These are phyloP conservation scores for Coptotermes formosanus DNA, from an alignment of 1,140 invertebrate genomes.

Conservation along the genomic window DNA sequence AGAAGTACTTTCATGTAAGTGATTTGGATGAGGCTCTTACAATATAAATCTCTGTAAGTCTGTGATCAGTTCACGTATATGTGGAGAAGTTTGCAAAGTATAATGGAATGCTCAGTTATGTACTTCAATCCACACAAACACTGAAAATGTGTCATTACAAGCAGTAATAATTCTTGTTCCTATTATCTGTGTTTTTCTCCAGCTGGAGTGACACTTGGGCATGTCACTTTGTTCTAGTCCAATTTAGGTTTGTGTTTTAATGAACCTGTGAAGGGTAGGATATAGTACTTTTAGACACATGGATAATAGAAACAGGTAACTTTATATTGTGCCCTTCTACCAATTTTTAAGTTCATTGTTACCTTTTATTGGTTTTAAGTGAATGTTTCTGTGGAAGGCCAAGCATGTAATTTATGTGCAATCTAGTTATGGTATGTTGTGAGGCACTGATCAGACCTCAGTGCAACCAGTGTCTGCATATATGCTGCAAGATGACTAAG, in stretches of 20 bases:
- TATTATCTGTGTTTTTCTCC: background rate
- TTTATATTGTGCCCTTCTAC: background rate
- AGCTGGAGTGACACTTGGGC: background rate
- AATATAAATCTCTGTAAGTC: too few relatives aligned
- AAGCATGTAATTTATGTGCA: background rate
- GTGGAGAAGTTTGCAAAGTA: too few relatives aligned
- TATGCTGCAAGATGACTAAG: background rate
- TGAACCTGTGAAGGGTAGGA: background rate
- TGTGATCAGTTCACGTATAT: too few relatives aligned
- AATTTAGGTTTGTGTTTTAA: background rate
- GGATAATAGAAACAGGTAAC: background rate
- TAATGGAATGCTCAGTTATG: too few relatives aligned
- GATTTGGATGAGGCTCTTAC: too few relatives aligned
- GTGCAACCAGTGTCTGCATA: background rate
- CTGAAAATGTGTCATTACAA: too few relatives aligned
- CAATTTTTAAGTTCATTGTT: background rate
- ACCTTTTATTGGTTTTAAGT: background rate
- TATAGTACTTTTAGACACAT: background rate
- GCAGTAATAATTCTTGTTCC: too few relatives aligned
- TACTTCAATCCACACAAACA: too few relatives aligned
- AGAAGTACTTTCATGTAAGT: too few relatives aligned
- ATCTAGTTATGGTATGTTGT: background rate
- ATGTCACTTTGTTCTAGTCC: background rate
- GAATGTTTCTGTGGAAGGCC: constrained; percentile 17
- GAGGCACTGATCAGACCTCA: background rate